Base-by-base conservation (phyloP, 2,113 vertebrate species). In the Asarcornis scutulata region DNA sequence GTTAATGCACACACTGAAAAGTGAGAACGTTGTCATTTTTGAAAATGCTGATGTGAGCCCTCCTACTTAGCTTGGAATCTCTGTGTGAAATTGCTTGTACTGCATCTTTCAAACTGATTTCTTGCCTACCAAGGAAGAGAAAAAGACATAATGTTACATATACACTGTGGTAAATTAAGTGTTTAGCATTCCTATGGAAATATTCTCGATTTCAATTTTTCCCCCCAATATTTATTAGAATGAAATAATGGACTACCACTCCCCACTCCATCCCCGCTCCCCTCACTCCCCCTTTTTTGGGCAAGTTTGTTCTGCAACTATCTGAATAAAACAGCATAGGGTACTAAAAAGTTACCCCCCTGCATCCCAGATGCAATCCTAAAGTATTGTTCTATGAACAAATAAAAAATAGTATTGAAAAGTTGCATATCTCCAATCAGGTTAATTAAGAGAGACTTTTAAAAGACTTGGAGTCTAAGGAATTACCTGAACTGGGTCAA, bases 1-100 rank as follows among this genome's bases (percentile, higher is more conserved):
- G 63, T 85, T 91, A n/a, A 67, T 94, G 87, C 78, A 89, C 89
- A 86, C 56, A 62, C 6, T 93, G 89, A 96, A 75, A 93, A 93
- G 72, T 80, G 68, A 89, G 64, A 94, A 94, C 26, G 44, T 31
- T 88, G 87, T 91, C 40, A 71, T 96, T 94, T 85, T 83, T 5
- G 4, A 84, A 96, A 93, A 52, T 3, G 13, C 68, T 93, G 78
- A 95, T 95, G 56, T 67, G n/a, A 93, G 5, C 13, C 40, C n/a
- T 81, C 32, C 64, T 81, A 59, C 79, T 77, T 86, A 62, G 52
- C 64, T 66, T 79, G 53, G 52, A 95, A 62, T 48, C 46, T 83
- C 25, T 18, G 12, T 74, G 22, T 56, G 67, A 93, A 77, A 34
- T 63, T 78, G 29, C 17, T 80, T 77, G 84, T 80, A 22, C 52